Conservation (phyloP, 2,113 vertebrate genomes). For the Crotalus viridis region DNA sequence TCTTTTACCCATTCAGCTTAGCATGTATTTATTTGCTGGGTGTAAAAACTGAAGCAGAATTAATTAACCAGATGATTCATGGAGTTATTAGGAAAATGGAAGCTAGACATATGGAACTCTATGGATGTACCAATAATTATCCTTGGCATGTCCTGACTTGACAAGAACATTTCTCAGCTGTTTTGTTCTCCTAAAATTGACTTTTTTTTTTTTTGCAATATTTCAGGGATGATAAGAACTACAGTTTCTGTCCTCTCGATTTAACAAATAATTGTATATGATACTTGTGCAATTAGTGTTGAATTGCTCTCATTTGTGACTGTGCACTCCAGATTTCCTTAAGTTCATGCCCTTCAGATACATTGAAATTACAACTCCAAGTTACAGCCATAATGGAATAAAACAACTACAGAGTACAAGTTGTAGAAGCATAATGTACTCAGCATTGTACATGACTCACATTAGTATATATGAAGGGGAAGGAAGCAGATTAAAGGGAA, state of each 20-base stretch:
- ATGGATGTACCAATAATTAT: not conserved
- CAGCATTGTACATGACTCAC: not conserved
- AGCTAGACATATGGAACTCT: not conserved
- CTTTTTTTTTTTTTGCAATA: not conserved
- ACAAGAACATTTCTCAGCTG: not conserved
- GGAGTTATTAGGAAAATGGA: not conserved
- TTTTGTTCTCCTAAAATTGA: not conserved
- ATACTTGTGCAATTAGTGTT: not conserved
- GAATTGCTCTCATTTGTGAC: not conserved
- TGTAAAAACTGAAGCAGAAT: not conserved
- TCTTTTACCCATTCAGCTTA: not conserved
- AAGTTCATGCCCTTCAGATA: not conserved
- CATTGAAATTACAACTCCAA: not conserved
- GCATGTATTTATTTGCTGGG: not conserved
- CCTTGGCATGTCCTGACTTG: not conserved
- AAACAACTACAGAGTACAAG: not conserved
- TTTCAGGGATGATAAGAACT: not conserved
- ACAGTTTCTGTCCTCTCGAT: not conserved
- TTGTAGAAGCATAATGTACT: not conserved
- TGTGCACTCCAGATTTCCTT: not conserved
- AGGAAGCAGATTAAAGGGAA: not conserved
- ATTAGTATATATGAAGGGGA: not conserved
- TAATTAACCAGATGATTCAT: not conserved
- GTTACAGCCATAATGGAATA: not conserved
- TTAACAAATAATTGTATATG: not conserved